phyloP scores from a whole-genome alignment of 1,140 invertebrate species.

The Rhynchophorus ferrugineus region DNA sequence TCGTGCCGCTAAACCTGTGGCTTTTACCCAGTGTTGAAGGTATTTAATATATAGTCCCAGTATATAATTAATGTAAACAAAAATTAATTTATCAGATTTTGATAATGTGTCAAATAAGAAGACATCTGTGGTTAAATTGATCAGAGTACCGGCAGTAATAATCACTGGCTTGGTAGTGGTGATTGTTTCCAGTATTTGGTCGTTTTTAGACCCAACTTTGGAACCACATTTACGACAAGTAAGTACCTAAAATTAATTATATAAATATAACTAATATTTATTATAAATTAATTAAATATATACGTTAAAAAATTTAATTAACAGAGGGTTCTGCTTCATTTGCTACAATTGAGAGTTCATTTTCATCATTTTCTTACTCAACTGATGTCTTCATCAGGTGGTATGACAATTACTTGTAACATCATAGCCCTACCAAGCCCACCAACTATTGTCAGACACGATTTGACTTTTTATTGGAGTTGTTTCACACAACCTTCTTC shows the following conservation, averaged over 20 bases:
- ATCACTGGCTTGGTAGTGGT: conserved; percentile 62
- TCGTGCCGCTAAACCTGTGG: conserved; percentile 56
- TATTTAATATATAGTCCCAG: conserved; percentile 30
- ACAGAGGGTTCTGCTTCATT: too few relatives aligned
- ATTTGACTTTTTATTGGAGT: too few relatives aligned
- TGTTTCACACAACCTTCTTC: too few relatives aligned
- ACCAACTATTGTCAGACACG: too few relatives aligned
- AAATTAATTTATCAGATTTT: conserved; percentile 18
- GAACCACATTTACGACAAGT: conserved; percentile 65
- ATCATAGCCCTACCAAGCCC: too few relatives aligned
- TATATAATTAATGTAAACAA: neutral
- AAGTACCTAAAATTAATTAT: conserved; percentile 15
- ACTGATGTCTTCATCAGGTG: too few relatives aligned
- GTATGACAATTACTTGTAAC: too few relatives aligned
- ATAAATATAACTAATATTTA: neutral
- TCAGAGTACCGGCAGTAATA: conserved; percentile 59
- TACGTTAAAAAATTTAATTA: too few relatives aligned
- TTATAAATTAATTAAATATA: too few relatives aligned
- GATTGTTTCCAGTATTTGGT: conserved; percentile 62
- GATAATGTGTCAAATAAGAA: conserved; percentile 22
- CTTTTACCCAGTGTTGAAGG: conserved; percentile 52
- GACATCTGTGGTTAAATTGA: conserved; percentile 45
- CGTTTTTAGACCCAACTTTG: conserved; percentile 68
- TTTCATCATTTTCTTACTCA: too few relatives aligned
- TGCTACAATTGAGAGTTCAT: too few relatives aligned